A percentile compares a stretch with the other conserved stretches of the same genome.
These are phyloP conservation scores for Eubasilissa regina DNA, from an alignment of 1,140 invertebrate genomes.

Conservation along the genomic window DNA sequence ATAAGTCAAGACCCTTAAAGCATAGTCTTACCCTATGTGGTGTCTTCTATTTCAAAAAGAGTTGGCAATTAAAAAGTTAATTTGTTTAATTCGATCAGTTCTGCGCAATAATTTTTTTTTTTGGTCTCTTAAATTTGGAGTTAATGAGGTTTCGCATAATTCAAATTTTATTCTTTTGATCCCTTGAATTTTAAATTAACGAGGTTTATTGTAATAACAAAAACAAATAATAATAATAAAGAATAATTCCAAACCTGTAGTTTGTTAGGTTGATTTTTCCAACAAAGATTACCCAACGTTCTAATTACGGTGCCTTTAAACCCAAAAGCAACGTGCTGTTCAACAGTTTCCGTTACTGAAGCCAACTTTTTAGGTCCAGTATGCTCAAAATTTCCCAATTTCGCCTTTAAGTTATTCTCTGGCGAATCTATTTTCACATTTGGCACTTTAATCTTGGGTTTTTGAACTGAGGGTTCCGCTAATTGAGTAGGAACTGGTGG, in stretches of 20 bases:
- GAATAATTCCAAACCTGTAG: conserved; percentile 72
- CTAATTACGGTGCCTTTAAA: conserved; percentile 82
- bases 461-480: conserved; percentile 29
- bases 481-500: conserved; percentile 6
- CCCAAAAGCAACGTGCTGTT: conserved; percentile 75
- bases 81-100: too few relatives aligned
- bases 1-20: too few relatives aligned
- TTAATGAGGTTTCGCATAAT: too few relatives aligned
- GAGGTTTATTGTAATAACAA: too few relatives aligned
- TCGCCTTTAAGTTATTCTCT: conserved; percentile 66
- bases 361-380: conserved; percentile 65
- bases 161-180: too few relatives aligned
- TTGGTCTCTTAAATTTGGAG: too few relatives aligned
- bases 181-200: too few relatives aligned
- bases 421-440: conserved; percentile 72
- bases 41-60: too few relatives aligned
- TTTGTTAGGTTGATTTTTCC: conserved; percentile 79
- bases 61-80: too few relatives aligned
- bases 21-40: too few relatives aligned
- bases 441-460: conserved; percentile 63
- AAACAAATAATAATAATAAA: not conserved
- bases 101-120: too few relatives aligned
- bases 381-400: conserved; percentile 68
- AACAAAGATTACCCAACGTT: conserved; percentile 81
- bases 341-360: conserved; percentile 67